Evolutionary conservation across 2,113 vertebrate species (phyloP), one percentile per base, ranked within the genome.

Genomic region (Xiphorhynchus elegans): DNA sequence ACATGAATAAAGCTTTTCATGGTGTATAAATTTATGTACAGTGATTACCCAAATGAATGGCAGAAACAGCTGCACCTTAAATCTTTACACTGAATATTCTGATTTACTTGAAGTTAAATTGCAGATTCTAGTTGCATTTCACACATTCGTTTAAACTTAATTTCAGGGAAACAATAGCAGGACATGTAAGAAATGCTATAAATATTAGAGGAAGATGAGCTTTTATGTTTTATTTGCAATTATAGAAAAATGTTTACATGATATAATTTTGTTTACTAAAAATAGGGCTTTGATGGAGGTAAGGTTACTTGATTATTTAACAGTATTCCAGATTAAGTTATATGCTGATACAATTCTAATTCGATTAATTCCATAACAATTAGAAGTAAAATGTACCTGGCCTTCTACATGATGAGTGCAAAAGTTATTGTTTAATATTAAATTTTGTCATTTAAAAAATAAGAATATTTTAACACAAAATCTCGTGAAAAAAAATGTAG

Each of bases 1-100:
- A 97, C 94, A 97, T 31, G 63, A 97, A 97, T 96, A 97, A 98
- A 97, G 81, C 79, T 97, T 97, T 98, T 95, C 94, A 95, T 97
- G 97, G 90, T 77, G 44, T 95, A 83, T 97, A 97, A 97, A 97
- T 97, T 95, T 96, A 97, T 97, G 87, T 96, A 88, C 46, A 96
- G 72, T 91, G 66, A 96, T 97, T 95, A 95, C 63, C 82, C 79
- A 95, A 91, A 97, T 96, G 96, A 98, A 91, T 95, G 95, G 46
- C 97, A 97, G 91, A 96, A 96, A 95, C 97, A 98, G 96, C 93
- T 97, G 95, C 84, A 90, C 24, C n/a, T 96, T 96, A 91, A 96
- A 96, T 94, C 92, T 96, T 94, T 96, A 94, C 84, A 73, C 40
- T 55, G 67, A 94, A 73, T 81, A 82, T 66, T 92, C 88, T 70